Percentiles rank a stretch among this genome's conserved stretches.
These are phyloP conservation scores for Anneissia japonica DNA, from an alignment of 35 echinoderm and acorn worm species.

Conservation along the genomic window DNA sequence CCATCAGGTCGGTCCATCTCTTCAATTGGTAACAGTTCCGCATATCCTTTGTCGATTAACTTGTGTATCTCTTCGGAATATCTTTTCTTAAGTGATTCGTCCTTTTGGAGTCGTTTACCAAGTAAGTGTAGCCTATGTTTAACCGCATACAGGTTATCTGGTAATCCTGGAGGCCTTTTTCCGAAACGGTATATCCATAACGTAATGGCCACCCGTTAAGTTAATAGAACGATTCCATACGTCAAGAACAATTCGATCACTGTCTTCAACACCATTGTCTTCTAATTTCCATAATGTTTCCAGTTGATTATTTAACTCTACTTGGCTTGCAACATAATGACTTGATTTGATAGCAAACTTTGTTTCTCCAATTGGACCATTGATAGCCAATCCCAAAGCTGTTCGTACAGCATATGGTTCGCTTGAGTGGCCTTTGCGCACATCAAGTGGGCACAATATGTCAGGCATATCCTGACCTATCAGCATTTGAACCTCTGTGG, in stretches of 20 bases:
- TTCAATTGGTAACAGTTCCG: slow-evolving; percentile 10
- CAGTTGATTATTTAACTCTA: not conserved
- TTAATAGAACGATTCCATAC: not conserved
- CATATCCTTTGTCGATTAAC: slow-evolving; percentile 17
- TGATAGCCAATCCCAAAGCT: slow-evolving; percentile 28
- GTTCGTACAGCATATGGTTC: slow-evolving; percentile 35
- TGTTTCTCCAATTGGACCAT: slow-evolving; percentile 13
- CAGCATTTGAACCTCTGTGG: slow-evolving; percentile 35
- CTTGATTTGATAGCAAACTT: not conserved
- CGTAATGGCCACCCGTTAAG: not conserved
- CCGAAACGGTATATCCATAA: not conserved
- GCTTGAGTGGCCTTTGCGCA: not conserved
- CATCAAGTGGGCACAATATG: slow-evolving; percentile 32
- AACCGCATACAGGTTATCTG: not conserved
- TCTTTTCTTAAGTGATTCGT: not conserved
- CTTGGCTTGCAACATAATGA: not conserved
- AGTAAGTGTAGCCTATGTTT: not conserved
- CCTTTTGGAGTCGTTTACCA: not conserved
- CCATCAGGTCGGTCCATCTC: not conserved
- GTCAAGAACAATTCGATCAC: not conserved
- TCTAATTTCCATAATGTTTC: not conserved
- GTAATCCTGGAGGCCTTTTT: not conserved
- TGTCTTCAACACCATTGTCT: not conserved
- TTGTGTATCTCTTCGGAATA: slow-evolving; percentile 25
- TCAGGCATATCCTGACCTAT: slow-evolving; percentile 65